Evolutionary conservation across 1,140 invertebrate species (phyloP).

Genomic region (Magallana gigas): DNA sequence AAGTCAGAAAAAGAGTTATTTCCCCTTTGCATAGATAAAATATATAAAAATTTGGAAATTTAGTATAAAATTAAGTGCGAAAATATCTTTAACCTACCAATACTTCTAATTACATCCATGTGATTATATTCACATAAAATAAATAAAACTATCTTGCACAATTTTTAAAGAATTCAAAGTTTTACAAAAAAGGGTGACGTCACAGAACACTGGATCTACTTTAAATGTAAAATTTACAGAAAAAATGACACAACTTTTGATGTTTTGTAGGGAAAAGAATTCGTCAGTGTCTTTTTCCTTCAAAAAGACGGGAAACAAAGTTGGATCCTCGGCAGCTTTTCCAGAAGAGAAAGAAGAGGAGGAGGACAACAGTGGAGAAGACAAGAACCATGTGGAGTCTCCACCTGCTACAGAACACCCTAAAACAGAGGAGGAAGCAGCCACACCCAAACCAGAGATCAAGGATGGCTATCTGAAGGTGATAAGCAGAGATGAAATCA

Average conservation of each 20-base stretch:
- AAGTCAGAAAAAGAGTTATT: too few species aligned
- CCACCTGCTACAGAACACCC: background rate
- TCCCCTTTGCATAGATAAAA: too few species aligned
- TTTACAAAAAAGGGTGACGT: too few species aligned
- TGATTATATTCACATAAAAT: too few species aligned
- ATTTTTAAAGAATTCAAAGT: too few species aligned
- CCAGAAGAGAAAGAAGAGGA: conserved; percentile 11
- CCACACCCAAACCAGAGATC: background rate
- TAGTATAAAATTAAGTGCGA: too few species aligned
- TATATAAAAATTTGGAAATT: too few species aligned
- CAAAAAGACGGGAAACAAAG: conserved; percentile 21
- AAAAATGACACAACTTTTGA: background rate
- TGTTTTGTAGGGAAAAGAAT: conserved; percentile 8
- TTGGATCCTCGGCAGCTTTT: conserved; percentile 25
- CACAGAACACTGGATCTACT: too few species aligned
- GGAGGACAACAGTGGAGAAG: conserved; percentile 1
- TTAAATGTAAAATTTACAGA: too few species aligned
- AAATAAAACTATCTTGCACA: too few species aligned
- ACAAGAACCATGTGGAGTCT: background rate
- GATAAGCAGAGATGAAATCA: conserved; percentile 66
- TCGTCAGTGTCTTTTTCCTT: conserved; percentile 30
- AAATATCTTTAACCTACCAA: too few species aligned
- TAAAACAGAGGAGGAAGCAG: background rate
- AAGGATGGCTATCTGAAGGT: conserved; percentile 66
- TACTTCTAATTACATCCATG: too few species aligned